Evolutionary conservation across 1,140 invertebrate genomes (phyloP).

Genomic region (Bombus polaris): DNA sequence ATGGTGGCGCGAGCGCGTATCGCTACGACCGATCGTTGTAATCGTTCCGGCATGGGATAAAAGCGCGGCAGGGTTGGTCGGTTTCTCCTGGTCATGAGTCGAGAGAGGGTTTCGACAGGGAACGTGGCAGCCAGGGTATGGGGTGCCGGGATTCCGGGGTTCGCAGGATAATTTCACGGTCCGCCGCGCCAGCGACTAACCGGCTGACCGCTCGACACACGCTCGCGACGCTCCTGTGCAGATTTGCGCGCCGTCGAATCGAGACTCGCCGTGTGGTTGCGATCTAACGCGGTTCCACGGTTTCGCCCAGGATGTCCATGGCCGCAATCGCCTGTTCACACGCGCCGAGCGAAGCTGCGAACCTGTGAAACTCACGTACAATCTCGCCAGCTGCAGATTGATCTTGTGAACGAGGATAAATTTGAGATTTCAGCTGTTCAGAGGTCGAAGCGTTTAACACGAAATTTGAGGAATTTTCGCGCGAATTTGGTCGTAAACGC

Average conservation of each 20-base stretch:
- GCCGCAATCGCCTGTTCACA: neutral
- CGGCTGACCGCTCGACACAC: slow-evolving; percentile 57
- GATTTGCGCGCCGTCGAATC: neutral
- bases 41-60: slow-evolving; percentile 47
- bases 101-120: neutral
- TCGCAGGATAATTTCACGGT: slow-evolving; percentile 65
- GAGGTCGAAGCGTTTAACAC: too few relatives aligned
- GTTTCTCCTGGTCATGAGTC: neutral
- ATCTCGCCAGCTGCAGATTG: too few relatives aligned
- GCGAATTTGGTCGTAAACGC: too few relatives aligned
- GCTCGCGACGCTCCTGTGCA: neutral
- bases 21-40: slow-evolving; percentile 22
- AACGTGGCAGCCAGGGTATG: neutral
- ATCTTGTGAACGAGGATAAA: too few relatives aligned
- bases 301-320: neutral
- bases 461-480: too few relatives aligned
- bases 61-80: neutral
- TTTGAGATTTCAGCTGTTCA: too few relatives aligned
- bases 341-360: neutral
- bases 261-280: neutral
- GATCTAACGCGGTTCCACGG: neutral
- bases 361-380: neutral
- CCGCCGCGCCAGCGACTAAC: slow-evolving; percentile 75
- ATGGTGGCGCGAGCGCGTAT: slow-evolving; percentile 14
- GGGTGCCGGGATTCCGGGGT: slow-evolving; percentile 4